Evolutionary conservation across 2,888 invertebrate species (phyloP).

Genomic region (Drosophila prostipennis): DNA sequence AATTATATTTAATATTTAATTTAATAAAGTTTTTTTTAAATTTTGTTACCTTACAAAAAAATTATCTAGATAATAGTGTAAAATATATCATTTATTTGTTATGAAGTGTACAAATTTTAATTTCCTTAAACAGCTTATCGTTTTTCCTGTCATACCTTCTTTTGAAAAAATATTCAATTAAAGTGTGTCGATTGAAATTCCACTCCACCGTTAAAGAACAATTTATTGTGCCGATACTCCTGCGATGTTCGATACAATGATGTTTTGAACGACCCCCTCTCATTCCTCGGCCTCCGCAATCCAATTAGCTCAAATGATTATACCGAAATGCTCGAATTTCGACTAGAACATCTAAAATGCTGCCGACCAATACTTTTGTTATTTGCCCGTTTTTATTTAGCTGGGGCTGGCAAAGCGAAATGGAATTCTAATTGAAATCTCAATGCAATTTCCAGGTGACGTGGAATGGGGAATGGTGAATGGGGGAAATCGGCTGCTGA

Average conservation of each 20-base stretch:
- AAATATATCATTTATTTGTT: too few relatives aligned
- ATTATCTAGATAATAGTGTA: too few relatives aligned
- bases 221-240: neutral
- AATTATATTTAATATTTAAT: too few relatives aligned
- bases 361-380: conserved; percentile 35
- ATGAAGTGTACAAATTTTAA: too few relatives aligned
- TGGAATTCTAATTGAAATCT: conserved; percentile 77
- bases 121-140: too few relatives aligned
- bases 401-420: conserved; percentile 41
- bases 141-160: neutral
- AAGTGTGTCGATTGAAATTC: neutral
- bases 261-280: neutral
- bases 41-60: too few relatives aligned
- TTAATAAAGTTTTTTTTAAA: too few relatives aligned
- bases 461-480: neutral
- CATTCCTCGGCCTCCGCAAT: neutral
- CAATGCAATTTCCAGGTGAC: conserved; percentile 58
- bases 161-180: neutral
- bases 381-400: conserved; percentile 39
- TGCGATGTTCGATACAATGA: neutral
- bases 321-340: conserved; percentile 19
- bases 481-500: too few relatives aligned
- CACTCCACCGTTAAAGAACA: neutral
- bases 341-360: conserved; percentile 15
- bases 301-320: conserved; percentile 30